Base-by-base conservation (phyloP, 2,797 vertebrate species). In the Chrysolophus pictus region DNA sequence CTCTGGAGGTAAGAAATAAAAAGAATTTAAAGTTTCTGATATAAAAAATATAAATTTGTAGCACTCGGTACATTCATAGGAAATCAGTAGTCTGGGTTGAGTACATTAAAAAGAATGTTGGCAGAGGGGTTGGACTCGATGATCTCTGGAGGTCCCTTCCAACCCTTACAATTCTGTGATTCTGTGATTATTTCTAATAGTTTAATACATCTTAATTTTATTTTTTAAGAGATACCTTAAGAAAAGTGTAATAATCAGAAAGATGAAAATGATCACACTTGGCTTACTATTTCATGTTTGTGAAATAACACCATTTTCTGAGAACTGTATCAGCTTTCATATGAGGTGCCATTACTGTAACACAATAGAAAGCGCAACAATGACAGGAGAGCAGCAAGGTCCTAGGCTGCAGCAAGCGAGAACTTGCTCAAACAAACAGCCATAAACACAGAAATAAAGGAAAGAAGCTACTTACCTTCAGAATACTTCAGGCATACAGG, bases 261-360 rank as follows among this genome's bases (percentile, higher is more conserved):
- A 42, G 41, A 42, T 42, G 41, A 42, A 42, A 42, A 17, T 42
- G 41, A 42, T 42, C 41, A 79, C 58, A 82, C 51, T 86, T 93
- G 6, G 35, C n/a, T 80, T 85, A 70, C n/a, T 88, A 28, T 53
- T 80, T 88, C 21, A 14, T 67, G 83, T 64, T 95, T 67, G 46
- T 78, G 53, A 87, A 82, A 59, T 60, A 46, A 83, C 23, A 77
- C 26, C 74, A 73, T 80, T 85, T 78, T 42, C 42, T 87, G 71
- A 87, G 70, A 87, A 58, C 41, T 60, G 82, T 70, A 71, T 51
- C 84, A 84, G 89, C 22, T 72, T 91, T 88, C 75, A 63, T 63
- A 79, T 68, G 83, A 85, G 59, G 29, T 70, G 75, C 47, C 17
- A 71, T 68, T 82, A 29, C 15, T 17, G 28, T 29, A 53, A 53